These are phyloP conservation scores for Rhinolophus ferrumequinum DNA, from an alignment of 2,113 vertebrate genomes.

Conservation along the genomic window DNA sequence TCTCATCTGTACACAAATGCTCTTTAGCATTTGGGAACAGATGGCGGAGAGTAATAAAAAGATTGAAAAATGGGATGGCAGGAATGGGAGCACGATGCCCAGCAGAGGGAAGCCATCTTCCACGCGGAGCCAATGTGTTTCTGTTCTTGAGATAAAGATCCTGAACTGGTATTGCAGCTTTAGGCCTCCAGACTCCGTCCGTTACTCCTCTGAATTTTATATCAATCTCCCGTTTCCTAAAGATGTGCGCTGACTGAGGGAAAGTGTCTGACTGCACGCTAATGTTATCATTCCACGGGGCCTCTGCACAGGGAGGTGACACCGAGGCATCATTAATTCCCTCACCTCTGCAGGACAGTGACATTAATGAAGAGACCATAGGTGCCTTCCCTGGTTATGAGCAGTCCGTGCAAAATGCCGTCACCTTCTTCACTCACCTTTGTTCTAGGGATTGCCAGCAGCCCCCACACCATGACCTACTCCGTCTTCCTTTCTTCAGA, in stretches of 20 bases:
- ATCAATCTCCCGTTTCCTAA: background rate
- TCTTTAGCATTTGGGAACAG: conserved; percentile 56
- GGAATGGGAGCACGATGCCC: background rate
- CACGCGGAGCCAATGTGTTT: background rate
- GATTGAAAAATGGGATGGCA: conserved; percentile 49
- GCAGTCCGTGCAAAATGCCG: rapidly evolving
- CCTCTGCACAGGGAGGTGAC: background rate
- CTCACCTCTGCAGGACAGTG: background rate
- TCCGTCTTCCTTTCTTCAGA: background rate
- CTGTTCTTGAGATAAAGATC: background rate
- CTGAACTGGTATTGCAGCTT: rapidly evolving
- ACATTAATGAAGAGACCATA: background rate
- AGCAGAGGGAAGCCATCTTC: background rate
- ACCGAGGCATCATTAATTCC: rapidly evolving
- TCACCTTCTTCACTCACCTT: background rate
- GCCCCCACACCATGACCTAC: background rate
- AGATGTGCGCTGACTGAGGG: rapidly evolving
- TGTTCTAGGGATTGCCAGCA: background rate
- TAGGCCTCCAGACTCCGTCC: background rate
- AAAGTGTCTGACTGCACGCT: background rate
- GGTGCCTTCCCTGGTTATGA: background rate
- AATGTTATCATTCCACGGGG: rapidly evolving
- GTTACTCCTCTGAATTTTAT: background rate
- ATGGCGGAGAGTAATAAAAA: conserved; percentile 60
- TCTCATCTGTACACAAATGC: conserved; percentile 40